These are phyloP conservation scores for Dolichotis patagonum DNA, from an alignment of 2,113 vertebrate species.

Conservation along the genomic window DNA sequence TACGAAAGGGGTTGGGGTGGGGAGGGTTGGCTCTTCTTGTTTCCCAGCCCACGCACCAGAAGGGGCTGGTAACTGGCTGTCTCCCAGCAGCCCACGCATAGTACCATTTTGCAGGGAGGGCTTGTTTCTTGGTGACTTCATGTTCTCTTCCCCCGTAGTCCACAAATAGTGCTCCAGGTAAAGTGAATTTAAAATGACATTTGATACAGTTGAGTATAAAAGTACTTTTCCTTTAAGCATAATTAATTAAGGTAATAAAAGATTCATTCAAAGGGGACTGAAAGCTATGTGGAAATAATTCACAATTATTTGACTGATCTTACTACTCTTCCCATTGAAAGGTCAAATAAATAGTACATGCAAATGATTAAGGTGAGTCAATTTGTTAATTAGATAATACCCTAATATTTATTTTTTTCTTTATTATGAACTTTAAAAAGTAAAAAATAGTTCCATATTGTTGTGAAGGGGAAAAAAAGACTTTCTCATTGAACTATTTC, in stretches of 20 bases:
- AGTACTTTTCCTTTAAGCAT: background rate
- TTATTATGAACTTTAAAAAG: background rate
- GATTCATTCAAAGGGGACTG: slow-evolving; percentile 8
- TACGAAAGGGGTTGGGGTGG: too few species aligned
- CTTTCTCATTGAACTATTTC: slow-evolving; percentile 4
- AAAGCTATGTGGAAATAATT: slow-evolving; percentile 27
- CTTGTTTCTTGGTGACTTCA: too few species aligned
- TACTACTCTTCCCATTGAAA: slow-evolving; percentile 18
- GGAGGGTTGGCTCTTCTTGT: too few species aligned
- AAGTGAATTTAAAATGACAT: slow-evolving; percentile 55
- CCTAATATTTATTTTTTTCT: background rate
- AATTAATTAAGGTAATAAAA: slow-evolving; percentile 29
- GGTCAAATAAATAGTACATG: background rate
- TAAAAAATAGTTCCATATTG: background rate
- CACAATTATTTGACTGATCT: slow-evolving; percentile 20
- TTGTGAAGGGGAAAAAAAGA: slow-evolving; percentile 31
- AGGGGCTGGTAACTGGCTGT: too few species aligned
- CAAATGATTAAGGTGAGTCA: background rate
- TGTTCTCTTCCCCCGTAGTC: too few species aligned
- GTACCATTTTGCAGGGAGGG: too few species aligned
- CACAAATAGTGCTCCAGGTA: background rate
- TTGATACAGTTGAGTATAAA: background rate
- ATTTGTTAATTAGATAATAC: slow-evolving; percentile 45
- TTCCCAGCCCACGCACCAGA: too few species aligned
- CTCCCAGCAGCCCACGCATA: too few species aligned